These are phyloP conservation scores for Seira musarum DNA, from an alignment of 2,888 invertebrate species.

Conservation along the genomic window DNA sequence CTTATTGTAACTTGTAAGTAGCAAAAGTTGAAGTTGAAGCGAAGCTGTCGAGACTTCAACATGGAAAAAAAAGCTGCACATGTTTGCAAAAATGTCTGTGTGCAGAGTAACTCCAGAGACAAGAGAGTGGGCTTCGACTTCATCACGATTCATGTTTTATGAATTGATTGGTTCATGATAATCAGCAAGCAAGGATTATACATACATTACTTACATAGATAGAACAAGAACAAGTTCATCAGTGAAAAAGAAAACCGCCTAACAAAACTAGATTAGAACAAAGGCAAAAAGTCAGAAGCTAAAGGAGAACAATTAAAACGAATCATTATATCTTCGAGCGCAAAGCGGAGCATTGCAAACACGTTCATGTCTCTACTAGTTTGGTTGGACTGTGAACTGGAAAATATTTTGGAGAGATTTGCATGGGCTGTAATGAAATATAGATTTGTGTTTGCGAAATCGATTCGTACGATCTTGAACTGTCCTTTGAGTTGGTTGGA, in stretches of 20 bases:
- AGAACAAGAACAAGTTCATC: background rate
- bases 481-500: too few relatives aligned
- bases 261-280: background rate
- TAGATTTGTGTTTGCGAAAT: too few relatives aligned
- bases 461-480: too few relatives aligned
- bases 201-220: too few relatives aligned
- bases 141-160: background rate
- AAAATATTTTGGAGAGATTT: too few relatives aligned
- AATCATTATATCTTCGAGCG: background rate
- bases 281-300: background rate
- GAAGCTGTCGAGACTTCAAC: too few relatives aligned
- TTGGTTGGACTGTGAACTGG: too few relatives aligned
- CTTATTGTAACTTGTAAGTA: background rate
- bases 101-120: background rate
- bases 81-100: background rate
- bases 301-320: background rate
- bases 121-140: background rate
- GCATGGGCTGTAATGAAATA: too few relatives aligned
- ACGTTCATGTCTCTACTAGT: too few relatives aligned
- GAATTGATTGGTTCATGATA: conserved; percentile 16
- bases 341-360: background rate
- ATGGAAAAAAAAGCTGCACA: conserved; percentile 11
- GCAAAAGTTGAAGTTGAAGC: too few relatives aligned
- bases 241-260: background rate
- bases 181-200: too few relatives aligned